Conservation (phyloP, 2,888 invertebrate genomes). For the Endotricha flammealis region DNA sequence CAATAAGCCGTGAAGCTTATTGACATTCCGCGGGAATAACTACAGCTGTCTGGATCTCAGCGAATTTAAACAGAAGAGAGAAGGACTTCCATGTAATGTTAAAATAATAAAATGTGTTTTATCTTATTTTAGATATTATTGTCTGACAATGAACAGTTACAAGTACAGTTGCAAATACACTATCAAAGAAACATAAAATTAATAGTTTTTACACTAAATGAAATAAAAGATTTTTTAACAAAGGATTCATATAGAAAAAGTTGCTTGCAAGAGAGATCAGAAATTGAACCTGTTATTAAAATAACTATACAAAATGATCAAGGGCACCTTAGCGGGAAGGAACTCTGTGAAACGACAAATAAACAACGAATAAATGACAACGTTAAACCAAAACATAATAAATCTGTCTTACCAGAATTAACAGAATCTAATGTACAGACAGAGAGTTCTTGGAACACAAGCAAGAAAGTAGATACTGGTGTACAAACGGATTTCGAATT, state of each 20-base stretch:
- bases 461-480: conserved; percentile 27
- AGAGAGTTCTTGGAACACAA: conserved; percentile 5
- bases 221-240: conserved; percentile 30
- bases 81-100: too few species aligned
- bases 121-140: conserved; percentile 41
- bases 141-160: conserved; percentile 30
- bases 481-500: conserved; percentile 32
- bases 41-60: too few species aligned
- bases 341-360: neutral
- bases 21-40: too few species aligned
- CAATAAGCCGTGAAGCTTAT: too few species aligned
- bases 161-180: conserved; percentile 26
- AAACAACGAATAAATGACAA: neutral
- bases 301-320: conserved; percentile 25
- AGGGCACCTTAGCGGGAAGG: neutral
- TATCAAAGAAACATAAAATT: conserved; percentile 21
- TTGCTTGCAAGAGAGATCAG: too few species aligned
- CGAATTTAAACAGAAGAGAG: too few species aligned
- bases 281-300: conserved; percentile 11
- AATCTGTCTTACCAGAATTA: neutral
- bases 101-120: neutral
- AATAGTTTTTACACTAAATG: conserved; percentile 27
- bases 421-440: conserved; percentile 6
- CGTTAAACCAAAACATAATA: neutral
- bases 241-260: conserved; percentile 6